phyloP scores from a whole-genome alignment of 2,113 vertebrate species.

The Catharus fuscescens region DNA sequence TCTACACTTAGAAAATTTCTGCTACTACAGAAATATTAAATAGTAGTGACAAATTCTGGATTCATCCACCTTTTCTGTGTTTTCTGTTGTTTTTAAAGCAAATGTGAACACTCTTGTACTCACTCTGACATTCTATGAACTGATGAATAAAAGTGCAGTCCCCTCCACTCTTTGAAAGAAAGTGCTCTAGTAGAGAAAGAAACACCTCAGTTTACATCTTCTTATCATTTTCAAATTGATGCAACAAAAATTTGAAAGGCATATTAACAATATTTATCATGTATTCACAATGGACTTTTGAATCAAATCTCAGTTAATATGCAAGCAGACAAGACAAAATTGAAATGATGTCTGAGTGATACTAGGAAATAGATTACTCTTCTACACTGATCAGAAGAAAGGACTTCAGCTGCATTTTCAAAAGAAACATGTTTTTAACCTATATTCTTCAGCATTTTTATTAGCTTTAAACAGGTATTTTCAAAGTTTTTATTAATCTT shows the following conservation, averaged over 20 bases:
- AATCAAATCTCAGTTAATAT: conserved; percentile 9
- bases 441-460: neutral
- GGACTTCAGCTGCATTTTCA: neutral
- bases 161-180: conserved; percentile 95
- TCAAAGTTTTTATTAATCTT: neutral
- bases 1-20: neutral
- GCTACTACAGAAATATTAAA: neutral
- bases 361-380: neutral
- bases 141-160: conserved; percentile 95
- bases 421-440: neutral
- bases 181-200: conserved; percentile 94
- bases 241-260: conserved; percentile 62
- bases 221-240: conserved; percentile 73
- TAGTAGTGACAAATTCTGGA: neutral
- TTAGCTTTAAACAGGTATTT: neutral
- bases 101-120: conserved; percentile 87
- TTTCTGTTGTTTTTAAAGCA: conserved; percentile 53
- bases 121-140: conserved; percentile 95
- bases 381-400: neutral
- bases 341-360: neutral
- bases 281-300: neutral
- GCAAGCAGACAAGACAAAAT: conserved; percentile 15
- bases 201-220: conserved; percentile 77
- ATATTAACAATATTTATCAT: conserved; percentile 36
- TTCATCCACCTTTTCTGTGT: neutral